A percentile compares a stretch with the other conserved stretches of the same genome.
Evolutionary conservation across 2,113 vertebrate species (phyloP).

Genomic region (Morone saxatilis): DNA sequence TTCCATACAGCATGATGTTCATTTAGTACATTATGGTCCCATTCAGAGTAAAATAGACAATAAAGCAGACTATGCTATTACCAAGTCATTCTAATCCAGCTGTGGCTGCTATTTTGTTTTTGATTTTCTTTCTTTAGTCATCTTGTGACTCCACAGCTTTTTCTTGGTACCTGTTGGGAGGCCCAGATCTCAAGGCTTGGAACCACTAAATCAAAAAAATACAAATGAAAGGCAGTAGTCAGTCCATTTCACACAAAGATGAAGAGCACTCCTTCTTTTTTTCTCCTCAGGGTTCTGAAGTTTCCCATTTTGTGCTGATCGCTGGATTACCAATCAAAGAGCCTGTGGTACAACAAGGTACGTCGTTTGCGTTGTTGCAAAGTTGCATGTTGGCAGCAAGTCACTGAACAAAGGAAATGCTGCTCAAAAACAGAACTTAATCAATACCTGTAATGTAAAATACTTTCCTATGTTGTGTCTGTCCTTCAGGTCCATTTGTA

Average conservation of each 20-base stretch:
- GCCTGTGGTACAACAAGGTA: slow-evolving; percentile 81
- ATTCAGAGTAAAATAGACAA: no score
- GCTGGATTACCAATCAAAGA: slow-evolving; percentile 86
- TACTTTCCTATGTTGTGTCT: slow-evolving; percentile 35
- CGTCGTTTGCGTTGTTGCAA: not conserved
- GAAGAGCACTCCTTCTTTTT: not conserved
- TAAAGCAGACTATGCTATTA: no score
- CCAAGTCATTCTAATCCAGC: no score
- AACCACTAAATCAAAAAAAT: not conserved
- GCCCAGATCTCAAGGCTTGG: not conserved
- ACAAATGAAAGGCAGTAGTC: not conserved
- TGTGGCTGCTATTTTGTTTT: not conserved
- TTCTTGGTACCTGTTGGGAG: not conserved
- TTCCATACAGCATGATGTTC: no score
- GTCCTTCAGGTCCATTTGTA: slow-evolving; percentile 83
- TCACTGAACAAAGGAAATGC: not conserved
- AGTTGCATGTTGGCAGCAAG: not conserved
- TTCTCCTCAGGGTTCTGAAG: slow-evolving; percentile 78
- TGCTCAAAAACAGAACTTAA: not conserved
- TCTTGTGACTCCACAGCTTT: not conserved
- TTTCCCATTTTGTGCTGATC: slow-evolving; percentile 84
- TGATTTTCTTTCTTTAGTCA: not conserved
- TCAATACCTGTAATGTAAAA: not conserved
- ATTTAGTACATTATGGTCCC: no score
- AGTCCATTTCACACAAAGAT: not conserved